phyloP scores from a whole-genome alignment of 2,888 invertebrate species.

The Linnaemya tessellans region DNA sequence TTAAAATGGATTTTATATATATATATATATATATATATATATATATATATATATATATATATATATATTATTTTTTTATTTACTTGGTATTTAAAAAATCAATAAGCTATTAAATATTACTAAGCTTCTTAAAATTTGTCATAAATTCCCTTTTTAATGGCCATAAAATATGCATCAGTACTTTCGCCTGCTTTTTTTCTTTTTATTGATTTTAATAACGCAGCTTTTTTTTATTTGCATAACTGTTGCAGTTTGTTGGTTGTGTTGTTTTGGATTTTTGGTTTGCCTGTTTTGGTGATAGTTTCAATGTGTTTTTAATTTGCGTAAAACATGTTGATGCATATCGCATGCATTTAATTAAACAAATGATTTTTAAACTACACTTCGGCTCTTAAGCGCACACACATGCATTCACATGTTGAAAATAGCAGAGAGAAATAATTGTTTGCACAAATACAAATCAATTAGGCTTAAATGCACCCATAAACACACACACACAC shows the following conservation, averaged over 20 bases:
- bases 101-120: conserved; percentile 21
- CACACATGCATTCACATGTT: neutral
- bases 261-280: neutral
- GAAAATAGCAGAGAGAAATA: too few relatives aligned
- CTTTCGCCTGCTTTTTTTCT: neutral
- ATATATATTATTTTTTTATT: neutral
- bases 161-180: conserved; percentile 29
- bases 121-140: conserved; percentile 41
- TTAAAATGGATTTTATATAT: neutral
- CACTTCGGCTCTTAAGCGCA: neutral
- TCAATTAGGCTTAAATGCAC: neutral
- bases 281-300: neutral
- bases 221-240: neutral
- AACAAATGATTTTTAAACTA: conserved; percentile 55
- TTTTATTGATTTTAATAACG: neutral
- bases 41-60: too few relatives aligned
- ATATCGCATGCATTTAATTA: conserved; percentile 67
- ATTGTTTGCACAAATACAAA: neutral
- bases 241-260: neutral
- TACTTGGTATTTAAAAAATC: conserved; percentile 19
- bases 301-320: conserved; percentile 54
- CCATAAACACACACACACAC: neutral
- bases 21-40: too few relatives aligned
- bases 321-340: conserved; percentile 58
- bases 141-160: conserved; percentile 28